Evolutionary conservation across 2,113 vertebrate genomes (phyloP).

Genomic region (Calcarius ornatus): DNA sequence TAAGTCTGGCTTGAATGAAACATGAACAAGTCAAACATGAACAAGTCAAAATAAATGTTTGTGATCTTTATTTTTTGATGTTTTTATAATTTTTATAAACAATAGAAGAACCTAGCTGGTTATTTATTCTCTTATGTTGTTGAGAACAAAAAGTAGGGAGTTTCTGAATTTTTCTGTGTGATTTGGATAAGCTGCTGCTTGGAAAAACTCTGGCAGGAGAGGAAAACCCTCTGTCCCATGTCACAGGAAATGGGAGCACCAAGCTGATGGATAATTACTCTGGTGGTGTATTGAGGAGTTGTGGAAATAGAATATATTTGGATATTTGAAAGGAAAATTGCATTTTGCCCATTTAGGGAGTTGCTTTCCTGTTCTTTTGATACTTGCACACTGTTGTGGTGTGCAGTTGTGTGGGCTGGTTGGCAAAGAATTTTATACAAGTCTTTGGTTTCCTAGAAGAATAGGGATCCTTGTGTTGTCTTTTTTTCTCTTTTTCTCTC

Average conservation of each 20-base stretch:
- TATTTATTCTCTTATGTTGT: not conserved
- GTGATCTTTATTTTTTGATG: not conserved
- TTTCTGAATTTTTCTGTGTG: not conserved
- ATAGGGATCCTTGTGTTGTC: not conserved
- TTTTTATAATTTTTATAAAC: not conserved
- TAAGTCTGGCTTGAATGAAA: constrained; percentile 1
- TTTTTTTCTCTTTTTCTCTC: no score
- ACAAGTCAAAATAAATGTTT: not conserved
- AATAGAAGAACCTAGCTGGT: not conserved
- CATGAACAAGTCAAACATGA: not conserved
- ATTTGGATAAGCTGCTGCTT: not conserved
- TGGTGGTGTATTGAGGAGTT: not conserved
- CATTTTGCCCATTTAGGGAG: not conserved
- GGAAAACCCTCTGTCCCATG: not conserved
- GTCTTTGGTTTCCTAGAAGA: not conserved
- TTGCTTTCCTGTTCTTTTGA: not conserved
- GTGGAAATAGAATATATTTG: not conserved
- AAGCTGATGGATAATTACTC: not conserved
- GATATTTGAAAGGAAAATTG: not conserved
- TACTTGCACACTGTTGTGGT: not conserved
- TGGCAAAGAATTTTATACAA: not conserved
- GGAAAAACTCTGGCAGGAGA: not conserved
- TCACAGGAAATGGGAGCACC: not conserved
- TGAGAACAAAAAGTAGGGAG: not conserved
- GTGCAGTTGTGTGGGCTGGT: not conserved